A percentile compares a stretch with the other conserved stretches of the same genome.
phyloP scores from a whole-genome alignment of 2,113 vertebrate genomes.

The Saccopteryx bilineata region DNA sequence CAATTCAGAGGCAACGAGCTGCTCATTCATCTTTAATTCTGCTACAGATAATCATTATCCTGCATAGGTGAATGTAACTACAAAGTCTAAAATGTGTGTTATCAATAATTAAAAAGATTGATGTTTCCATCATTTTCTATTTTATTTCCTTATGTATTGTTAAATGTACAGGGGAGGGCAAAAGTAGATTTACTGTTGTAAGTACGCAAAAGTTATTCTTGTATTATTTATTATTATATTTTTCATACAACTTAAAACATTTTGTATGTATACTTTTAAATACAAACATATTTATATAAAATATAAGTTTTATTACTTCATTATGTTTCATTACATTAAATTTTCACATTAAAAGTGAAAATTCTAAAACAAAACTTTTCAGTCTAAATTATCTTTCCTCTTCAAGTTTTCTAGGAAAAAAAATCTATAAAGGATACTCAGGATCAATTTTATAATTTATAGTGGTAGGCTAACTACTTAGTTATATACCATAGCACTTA shows the following conservation, averaged over 20 bases:
- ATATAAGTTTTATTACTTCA: neutral
- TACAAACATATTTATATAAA: conserved; percentile 16
- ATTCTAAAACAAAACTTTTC: conserved; percentile 29
- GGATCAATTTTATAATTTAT: conserved; percentile 43
- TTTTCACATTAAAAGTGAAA: conserved; percentile 51
- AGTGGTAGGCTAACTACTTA: neutral
- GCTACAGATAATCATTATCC: neutral
- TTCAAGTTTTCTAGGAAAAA: conserved; percentile 17
- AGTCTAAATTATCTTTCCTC: conserved; percentile 14
- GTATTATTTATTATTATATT: too few species aligned
- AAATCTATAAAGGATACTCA: conserved; percentile 7
- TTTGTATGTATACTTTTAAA: conserved; percentile 20
- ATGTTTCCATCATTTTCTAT: neutral
- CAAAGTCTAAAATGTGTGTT: neutral
- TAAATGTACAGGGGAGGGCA: neutral
- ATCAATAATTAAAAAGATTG: neutral
- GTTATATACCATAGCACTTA: neutral
- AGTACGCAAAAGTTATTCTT: neutral
- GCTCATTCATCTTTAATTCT: conserved; percentile 20
- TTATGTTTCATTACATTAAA: neutral
- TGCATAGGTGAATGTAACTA: neutral
- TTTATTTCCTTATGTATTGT: conserved; percentile 9
- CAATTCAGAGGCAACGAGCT: conserved; percentile 47
- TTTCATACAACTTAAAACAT: neutral
- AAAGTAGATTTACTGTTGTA: neutral